Percentiles rank a stretch among this genome's conserved stretches.
Conservation (phyloP, 23 tunicate species). For the Ciona savignyi region DNA sequence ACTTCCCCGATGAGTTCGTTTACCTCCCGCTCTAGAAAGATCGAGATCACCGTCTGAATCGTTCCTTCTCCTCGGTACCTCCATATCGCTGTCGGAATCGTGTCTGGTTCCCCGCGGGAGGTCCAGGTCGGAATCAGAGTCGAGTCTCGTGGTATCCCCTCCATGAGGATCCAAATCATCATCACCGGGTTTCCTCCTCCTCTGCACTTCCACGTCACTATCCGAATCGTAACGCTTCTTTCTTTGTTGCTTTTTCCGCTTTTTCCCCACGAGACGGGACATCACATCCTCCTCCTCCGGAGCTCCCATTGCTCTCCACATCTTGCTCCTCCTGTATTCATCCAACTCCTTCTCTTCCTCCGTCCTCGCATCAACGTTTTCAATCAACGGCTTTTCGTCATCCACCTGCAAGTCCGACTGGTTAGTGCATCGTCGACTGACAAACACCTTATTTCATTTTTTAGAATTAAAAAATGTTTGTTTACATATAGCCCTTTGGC, state of each 20-base stretch:
- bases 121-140: constrained; percentile 45
- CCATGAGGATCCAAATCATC: constrained; percentile 3
- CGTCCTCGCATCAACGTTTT: constrained; percentile 57
- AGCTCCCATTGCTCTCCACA: constrained; percentile 68
- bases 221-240: constrained; percentile 28
- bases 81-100: constrained; percentile 68
- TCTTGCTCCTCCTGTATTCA: constrained; percentile 41
- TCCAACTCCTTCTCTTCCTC: constrained; percentile 68
- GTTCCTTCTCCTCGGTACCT: constrained; percentile 9
- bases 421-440: too few relatives aligned
- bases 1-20: too few relatives aligned
- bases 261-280: not conserved
- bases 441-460: too few relatives aligned
- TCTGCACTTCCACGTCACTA: not conserved
- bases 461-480: too few relatives aligned
- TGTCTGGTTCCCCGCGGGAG: constrained; percentile 15
- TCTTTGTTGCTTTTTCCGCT: not conserved
- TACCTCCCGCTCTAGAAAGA: not conserved
- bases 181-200: not conserved
- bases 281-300: constrained; percentile 7
- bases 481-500: too few relatives aligned
- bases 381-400: constrained; percentile 73
- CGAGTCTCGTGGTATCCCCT: constrained; percentile 16
- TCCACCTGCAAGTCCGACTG: constrained; percentile 28
- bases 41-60: not conserved